A percentile compares a stretch with the other conserved stretches of the same genome.
Conservation (phyloP, 2,888 invertebrate genomes). For the Drosophila algonquin region DNA sequence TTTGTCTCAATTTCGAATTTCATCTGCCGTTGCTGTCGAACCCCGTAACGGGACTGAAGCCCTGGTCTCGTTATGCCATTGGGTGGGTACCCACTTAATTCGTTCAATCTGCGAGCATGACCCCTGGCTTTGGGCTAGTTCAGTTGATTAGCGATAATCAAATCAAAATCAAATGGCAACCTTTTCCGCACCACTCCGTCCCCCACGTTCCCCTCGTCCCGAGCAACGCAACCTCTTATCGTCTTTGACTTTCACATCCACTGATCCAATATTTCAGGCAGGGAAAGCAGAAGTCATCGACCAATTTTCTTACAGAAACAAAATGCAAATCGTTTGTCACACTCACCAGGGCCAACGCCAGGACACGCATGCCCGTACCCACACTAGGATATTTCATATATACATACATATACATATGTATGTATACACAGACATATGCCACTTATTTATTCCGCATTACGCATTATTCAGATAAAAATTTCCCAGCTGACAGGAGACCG, state of each 20-base stretch:
- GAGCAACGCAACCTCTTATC: neutral
- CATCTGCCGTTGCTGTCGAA: too few relatives aligned
- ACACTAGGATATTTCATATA: neutral
- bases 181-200: slow-evolving; percentile 13
- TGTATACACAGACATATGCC: slow-evolving; percentile 38
- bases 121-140: slow-evolving; percentile 16
- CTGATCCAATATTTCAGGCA: slow-evolving; percentile 21
- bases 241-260: slow-evolving; percentile 1
- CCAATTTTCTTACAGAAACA: slow-evolving; percentile 58
- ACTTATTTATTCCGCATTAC: slow-evolving; percentile 76
- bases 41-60: too few relatives aligned
- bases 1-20: too few relatives aligned
- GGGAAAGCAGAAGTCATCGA: slow-evolving; percentile 52
- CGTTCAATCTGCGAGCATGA: slow-evolving; percentile 4
- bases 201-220: neutral
- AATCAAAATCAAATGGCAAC: slow-evolving; percentile 21
- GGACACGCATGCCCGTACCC: neutral
- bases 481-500: slow-evolving; percentile 42
- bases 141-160: slow-evolving; percentile 43
- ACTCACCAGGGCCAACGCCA: slow-evolving; percentile 34
- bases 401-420: neutral
- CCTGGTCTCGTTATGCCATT: too few relatives aligned
- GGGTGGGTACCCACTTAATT: slow-evolving; percentile 21
- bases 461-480: slow-evolving; percentile 66
- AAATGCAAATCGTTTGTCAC: slow-evolving; percentile 78